A percentile compares a stretch with the other conserved stretches of the same genome.
phyloP scores from a whole-genome alignment of 2,797 vertebrate genomes.

The Thaleichthys pacificus region DNA sequence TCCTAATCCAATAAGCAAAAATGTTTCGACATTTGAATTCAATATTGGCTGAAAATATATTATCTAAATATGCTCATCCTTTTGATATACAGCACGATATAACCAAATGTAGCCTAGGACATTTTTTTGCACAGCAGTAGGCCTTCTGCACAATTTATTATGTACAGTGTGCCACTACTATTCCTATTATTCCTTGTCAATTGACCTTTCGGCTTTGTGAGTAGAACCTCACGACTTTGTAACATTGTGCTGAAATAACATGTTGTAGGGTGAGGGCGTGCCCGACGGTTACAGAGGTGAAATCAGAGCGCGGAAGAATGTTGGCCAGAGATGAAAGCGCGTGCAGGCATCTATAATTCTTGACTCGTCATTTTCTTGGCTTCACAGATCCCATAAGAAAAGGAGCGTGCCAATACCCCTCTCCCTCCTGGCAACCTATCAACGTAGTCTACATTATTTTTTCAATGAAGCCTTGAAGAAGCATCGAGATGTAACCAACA shows the following conservation, averaged over 20 bases:
- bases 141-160: no score
- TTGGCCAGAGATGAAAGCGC: slow-evolving; percentile 71
- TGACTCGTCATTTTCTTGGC: slow-evolving; percentile 59
- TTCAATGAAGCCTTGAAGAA: background rate
- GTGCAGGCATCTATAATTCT: slow-evolving; percentile 56
- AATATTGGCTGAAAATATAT: no score
- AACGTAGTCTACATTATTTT: background rate
- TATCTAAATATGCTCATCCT: no score
- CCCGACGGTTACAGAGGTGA: slow-evolving; percentile 50
- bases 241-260: slow-evolving; percentile 49
- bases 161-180: background rate
- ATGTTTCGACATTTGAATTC: no score
- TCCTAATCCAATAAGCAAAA: no score
- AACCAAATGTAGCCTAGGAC: no score
- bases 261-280: slow-evolving; percentile 57
- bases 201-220: slow-evolving; percentile 10
- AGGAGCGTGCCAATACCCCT: slow-evolving; percentile 51
- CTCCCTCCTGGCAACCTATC: slow-evolving; percentile 12
- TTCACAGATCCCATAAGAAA: slow-evolving; percentile 47
- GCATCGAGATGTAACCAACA: no score
- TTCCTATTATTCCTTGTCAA: slow-evolving; percentile 1
- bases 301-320: slow-evolving; percentile 61
- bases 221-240: slow-evolving; percentile 30
- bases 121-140: no score
- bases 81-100: no score